Percentiles rank a stretch among this genome's conserved stretches.
Conservation (phyloP, 2,113 vertebrate genomes). For the Serilophus lunatus region DNA sequence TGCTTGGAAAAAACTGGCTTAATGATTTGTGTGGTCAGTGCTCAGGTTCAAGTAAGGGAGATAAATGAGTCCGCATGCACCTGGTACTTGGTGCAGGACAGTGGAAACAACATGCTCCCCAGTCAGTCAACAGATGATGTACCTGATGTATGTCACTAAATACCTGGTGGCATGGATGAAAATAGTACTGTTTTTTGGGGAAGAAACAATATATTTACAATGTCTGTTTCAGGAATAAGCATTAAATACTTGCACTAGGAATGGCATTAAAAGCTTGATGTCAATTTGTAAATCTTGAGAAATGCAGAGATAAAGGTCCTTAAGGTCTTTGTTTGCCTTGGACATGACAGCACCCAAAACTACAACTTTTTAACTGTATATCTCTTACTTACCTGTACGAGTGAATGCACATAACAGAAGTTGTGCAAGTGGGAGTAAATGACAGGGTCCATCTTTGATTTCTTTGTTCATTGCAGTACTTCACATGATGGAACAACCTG, state of each 20-base stretch:
- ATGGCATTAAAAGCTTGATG: not conserved
- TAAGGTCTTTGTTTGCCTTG: not conserved
- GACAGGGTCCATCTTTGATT: not conserved
- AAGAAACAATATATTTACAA: not conserved
- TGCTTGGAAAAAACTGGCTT: not conserved
- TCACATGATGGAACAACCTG: not conserved
- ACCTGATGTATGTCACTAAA: not conserved
- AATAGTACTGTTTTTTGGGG: not conserved
- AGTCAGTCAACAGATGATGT: not conserved
- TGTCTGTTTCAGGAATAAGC: not conserved
- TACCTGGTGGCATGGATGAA: not conserved
- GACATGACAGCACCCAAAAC: not conserved
- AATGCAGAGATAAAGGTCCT: not conserved
- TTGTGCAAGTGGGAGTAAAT: not conserved
- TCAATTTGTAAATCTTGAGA: not conserved
- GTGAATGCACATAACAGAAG: not conserved
- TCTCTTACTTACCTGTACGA: not conserved
- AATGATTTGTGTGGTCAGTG: not conserved
- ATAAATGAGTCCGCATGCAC: not conserved
- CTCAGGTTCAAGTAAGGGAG: not conserved
- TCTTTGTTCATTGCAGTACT: not conserved
- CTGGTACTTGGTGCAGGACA: not conserved
- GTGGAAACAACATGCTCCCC: not conserved
- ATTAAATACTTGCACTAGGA: not conserved
- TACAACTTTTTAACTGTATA: not conserved